These are phyloP conservation scores for Jordanella pulchra DNA, from an alignment of 2,797 vertebrate species.

Conservation along the genomic window DNA sequence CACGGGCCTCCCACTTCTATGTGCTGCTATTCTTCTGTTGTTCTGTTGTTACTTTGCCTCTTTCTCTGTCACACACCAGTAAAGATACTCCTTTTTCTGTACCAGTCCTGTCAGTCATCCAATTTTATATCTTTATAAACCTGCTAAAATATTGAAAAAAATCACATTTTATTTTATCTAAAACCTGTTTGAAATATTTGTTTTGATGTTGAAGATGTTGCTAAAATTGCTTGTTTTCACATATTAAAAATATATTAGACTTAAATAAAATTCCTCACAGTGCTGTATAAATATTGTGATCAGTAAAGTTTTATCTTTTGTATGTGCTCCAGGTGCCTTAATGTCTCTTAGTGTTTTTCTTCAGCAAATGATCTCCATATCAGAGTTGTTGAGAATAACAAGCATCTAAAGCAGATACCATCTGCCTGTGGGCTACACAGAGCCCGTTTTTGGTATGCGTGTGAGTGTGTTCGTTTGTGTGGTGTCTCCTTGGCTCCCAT, in stretches of 20 bases:
- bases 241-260: conserved; percentile 36
- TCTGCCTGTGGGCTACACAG: conserved; percentile 67
- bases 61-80: conserved; percentile 9
- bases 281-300: conserved; percentile 62
- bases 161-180: neutral
- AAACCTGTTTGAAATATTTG: neutral
- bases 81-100: conserved; percentile 38
- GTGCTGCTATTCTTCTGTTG: conserved; percentile 65
- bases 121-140: neutral
- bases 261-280: conserved; percentile 33
- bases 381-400: conserved; percentile 72
- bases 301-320: conserved; percentile 53
- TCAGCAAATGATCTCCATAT: conserved; percentile 74
- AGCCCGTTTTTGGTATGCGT: conserved; percentile 28
- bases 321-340: conserved; percentile 59
- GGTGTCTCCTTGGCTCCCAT: conserved; percentile 82
- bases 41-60: conserved; percentile 12
- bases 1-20: conserved; percentile 20
- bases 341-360: conserved; percentile 59
- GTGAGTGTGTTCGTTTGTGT: conserved; percentile 45
- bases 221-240: conserved; percentile 35
- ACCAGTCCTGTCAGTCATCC: conserved; percentile 7
- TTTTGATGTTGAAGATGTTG: neutral
- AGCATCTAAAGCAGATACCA: conserved; percentile 67
- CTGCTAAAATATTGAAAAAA: neutral